Conservation (phyloP, 2,888 invertebrate genomes). For the Nematopogon swammerdamellus region DNA sequence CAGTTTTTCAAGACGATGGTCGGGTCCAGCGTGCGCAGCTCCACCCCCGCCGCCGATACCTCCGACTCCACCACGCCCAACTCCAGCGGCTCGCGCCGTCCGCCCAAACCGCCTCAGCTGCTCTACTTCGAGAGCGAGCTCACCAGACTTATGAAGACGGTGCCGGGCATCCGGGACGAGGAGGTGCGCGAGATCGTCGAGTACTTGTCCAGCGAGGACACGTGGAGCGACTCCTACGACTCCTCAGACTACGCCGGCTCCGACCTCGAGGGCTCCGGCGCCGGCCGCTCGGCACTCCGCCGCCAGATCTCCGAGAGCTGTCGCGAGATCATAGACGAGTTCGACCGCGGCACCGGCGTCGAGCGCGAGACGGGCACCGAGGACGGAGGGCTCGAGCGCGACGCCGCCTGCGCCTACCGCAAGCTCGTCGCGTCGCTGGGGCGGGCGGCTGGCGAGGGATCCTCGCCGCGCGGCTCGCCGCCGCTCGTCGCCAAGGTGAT, state of each 20-base stretch:
- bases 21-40: constrained; percentile 56
- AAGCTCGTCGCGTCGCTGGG: constrained; percentile 82
- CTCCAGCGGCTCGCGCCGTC: constrained; percentile 56
- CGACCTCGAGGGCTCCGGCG: constrained; percentile 70
- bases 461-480: constrained; percentile 66
- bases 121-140: constrained; percentile 88
- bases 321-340: constrained; percentile 83
- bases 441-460: constrained; percentile 64
- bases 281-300: constrained; percentile 67
- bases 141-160: constrained; percentile 88
- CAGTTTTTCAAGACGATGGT: constrained; percentile 91
- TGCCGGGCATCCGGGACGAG: constrained; percentile 86
- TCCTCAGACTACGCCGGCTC: constrained; percentile 90
- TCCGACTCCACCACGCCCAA: constrained; percentile 44
- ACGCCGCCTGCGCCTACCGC: constrained; percentile 85
- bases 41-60: constrained; percentile 45
- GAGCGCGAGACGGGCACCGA: constrained; percentile 53
- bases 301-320: constrained; percentile 87
- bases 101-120: constrained; percentile 79
- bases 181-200: constrained; percentile 91
- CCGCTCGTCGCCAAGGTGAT: constrained; percentile 87
- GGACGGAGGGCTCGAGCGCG: constrained; percentile 61
- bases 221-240: constrained; percentile 92
- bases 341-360: constrained; percentile 65
- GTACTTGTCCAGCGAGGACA: constrained; percentile 88